Evolutionary conservation across 2,888 invertebrate species (phyloP).

Genomic region (Epicampocera succincta): DNA sequence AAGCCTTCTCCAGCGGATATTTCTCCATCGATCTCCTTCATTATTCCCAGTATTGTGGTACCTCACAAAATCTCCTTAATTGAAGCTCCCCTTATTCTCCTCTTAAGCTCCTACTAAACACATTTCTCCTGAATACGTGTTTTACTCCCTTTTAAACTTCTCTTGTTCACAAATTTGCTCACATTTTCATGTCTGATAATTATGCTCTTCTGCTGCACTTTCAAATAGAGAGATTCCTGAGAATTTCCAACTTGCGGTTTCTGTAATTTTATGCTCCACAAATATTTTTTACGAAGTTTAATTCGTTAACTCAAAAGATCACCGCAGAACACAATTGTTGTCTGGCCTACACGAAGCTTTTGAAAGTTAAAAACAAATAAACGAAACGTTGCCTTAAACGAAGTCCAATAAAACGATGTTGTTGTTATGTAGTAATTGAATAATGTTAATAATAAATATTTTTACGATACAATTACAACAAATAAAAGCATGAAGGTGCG

Average conservation of each 20-base stretch:
- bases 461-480: slow-evolving; percentile 53
- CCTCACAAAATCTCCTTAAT: background rate
- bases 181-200: background rate
- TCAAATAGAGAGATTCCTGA: slow-evolving; percentile 10
- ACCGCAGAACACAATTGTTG: background rate
- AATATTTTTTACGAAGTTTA: slow-evolving; percentile 12
- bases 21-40: too few relatives aligned
- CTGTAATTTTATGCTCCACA: background rate
- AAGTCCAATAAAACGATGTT: slow-evolving; percentile 41
- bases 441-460: slow-evolving; percentile 51
- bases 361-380: background rate
- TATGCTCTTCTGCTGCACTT: background rate
- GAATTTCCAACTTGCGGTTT: background rate
- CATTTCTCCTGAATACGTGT: background rate
- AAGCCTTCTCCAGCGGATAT: too few relatives aligned
- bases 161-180: background rate
- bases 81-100: background rate
- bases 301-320: slow-evolving; percentile 8
- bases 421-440: slow-evolving; percentile 41
- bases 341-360: slow-evolving; percentile 7
- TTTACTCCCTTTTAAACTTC: background rate
- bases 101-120: background rate
- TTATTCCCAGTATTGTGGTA: too few relatives aligned
- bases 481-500: slow-evolving; percentile 54
- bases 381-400: slow-evolving; percentile 40